Evolutionary conservation across 1,140 invertebrate genomes (phyloP), one percentile per base, ranked within the genome.

Genomic region (Steinernema feltiae): DNA sequence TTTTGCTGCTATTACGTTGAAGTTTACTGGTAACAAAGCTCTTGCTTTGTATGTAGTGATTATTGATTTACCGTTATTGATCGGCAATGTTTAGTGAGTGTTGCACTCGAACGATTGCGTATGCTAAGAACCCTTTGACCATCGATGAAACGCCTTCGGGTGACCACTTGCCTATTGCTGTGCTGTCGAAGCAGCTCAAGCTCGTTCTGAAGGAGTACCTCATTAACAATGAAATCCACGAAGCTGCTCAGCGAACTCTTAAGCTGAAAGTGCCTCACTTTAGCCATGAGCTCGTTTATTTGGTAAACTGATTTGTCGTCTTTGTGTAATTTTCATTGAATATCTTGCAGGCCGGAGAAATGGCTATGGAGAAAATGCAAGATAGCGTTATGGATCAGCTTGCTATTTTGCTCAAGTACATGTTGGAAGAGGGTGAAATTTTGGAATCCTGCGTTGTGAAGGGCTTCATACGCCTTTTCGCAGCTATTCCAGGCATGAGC

Each of bases 281-380:
- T 21, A 63, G 24, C 24, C 53, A 63, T 27, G 53, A 63, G 24
- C 53, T 63, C 7, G 53, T 63, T 12, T 63, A 17, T 63, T 27
- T 63, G 15, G 53, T 63, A 27, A 63, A 27, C n/a, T 63, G 7
- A 63, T 7, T 63, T 12, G 24, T 27, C 24, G 15, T n/a, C n/a
- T n/a, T n/a, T n/a, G n/a, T n/a, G n/a, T n/a, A 63, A 63, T n/a
- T 27, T 3, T 3, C 53, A 27, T 17, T 12, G 53, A 63, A 63
- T 17, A 3, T 63, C 7, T 63, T 63, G 7, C 24, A 63, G 53
- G 53, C 53, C 7, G 53, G 53, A n/a, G 53, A 63, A 63, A 63
- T 63, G 53, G 53, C 53, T 27, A 63, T 63, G 53, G 53, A 63
- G 24, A 63, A 63, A 21, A 63, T 63, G 53, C 15, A 63, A 3